A percentile compares a stretch with the other conserved stretches of the same genome.
phyloP scores from a whole-genome alignment of 2,797 vertebrate species.

The Helarctos malayanus region DNA sequence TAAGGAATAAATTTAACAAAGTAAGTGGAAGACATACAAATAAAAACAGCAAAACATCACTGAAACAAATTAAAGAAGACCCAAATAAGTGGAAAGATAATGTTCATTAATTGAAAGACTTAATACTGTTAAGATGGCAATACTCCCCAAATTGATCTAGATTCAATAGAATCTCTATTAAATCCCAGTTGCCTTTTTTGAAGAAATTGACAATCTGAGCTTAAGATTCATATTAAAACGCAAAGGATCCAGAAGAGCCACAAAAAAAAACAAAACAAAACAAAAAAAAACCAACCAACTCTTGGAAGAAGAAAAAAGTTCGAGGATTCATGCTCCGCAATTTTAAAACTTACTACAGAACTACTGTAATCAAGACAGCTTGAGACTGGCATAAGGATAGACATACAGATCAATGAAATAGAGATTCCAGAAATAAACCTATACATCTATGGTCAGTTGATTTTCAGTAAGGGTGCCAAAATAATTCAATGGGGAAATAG shows the following conservation, averaged over 20 bases:
- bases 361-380: background rate
- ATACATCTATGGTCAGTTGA: background rate
- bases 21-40: background rate
- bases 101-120: background rate
- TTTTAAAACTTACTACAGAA: background rate
- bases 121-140: background rate
- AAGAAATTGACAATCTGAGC: background rate
- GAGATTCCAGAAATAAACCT: background rate
- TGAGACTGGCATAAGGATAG: background rate
- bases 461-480: background rate
- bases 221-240: background rate
- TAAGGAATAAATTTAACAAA: slow-evolving; percentile 10
- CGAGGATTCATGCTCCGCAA: background rate
- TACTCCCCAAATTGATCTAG: background rate
- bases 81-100: background rate
- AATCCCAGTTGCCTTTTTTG: background rate
- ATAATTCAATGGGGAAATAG: background rate
- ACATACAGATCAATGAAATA: background rate
- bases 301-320: background rate
- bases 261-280: too few species aligned
- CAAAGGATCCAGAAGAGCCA: background rate
- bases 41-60: background rate
- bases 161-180: background rate
- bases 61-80: background rate
- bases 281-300: background rate